A percentile compares a stretch with the other conserved stretches of the same genome.
These are phyloP conservation scores for Hoplias malabaricus DNA, from an alignment of 2,113 vertebrate species.

Conservation along the genomic window DNA sequence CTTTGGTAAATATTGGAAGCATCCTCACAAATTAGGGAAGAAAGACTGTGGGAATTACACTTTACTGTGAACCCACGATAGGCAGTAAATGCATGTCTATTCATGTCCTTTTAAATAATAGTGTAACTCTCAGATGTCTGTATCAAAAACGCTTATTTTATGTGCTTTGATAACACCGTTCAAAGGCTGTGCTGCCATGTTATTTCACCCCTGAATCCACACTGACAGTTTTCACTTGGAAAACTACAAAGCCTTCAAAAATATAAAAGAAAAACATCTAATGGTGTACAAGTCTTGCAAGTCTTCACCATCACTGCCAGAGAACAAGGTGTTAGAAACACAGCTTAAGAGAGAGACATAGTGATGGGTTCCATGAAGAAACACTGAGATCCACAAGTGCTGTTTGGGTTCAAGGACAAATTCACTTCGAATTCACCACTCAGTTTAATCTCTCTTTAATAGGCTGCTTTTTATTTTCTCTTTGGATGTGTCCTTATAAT, in stretches of 20 bases:
- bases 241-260: not conserved
- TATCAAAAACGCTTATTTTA: slow-evolving; percentile 11
- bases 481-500: not conserved
- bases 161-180: slow-evolving; percentile 20
- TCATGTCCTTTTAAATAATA: not conserved
- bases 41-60: no score
- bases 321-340: not conserved
- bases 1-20: no score
- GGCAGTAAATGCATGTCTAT: not conserved
- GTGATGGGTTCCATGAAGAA: not conserved
- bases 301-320: not conserved
- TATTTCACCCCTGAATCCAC: not conserved
- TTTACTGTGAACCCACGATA: not conserved
- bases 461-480: not conserved
- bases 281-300: not conserved
- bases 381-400: not conserved
- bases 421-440: slow-evolving; percentile 8
- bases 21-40: no score
- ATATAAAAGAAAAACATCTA: no score
- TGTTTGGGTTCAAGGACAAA: not conserved
- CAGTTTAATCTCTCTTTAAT: not conserved
- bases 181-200: not conserved
- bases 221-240: not conserved
- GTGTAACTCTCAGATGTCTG: not conserved
- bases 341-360: not conserved